Percentiles rank a stretch among this genome's conserved stretches.
phyloP scores from a whole-genome alignment of 2,888 invertebrate species.

The Eilema sororculum region DNA sequence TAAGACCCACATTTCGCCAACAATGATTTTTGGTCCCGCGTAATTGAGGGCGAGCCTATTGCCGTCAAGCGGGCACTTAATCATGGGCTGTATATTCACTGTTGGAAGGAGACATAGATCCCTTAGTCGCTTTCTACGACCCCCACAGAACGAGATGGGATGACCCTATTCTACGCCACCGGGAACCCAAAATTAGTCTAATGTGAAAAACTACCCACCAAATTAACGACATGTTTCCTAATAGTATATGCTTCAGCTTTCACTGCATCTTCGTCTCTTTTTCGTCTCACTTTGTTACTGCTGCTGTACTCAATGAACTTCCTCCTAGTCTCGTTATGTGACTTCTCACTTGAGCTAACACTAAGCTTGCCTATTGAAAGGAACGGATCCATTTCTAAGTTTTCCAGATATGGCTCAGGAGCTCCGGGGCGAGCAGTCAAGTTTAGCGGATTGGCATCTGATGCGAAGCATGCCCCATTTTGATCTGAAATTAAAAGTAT shows the following conservation, averaged over 20 bases:
- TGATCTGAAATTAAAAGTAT: constrained; percentile 74
- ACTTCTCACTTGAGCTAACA: constrained; percentile 71
- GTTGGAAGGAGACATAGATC: no score
- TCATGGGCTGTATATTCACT: no score
- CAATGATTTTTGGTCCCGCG: no score
- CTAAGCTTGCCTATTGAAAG: constrained; percentile 71
- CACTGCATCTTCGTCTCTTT: constrained; percentile 90
- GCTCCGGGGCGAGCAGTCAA: constrained; percentile 79
- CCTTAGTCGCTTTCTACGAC: no score
- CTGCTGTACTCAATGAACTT: constrained; percentile 67
- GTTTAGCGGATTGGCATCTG: constrained; percentile 90
- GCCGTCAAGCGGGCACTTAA: no score
- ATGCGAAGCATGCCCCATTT: constrained; percentile 89
- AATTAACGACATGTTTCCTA: constrained; percentile 90
- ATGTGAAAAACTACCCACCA: constrained; percentile 86
- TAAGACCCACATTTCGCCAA: no score
- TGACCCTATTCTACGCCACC: no score
- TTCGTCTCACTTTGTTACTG: constrained; percentile 84
- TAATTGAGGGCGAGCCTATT: no score
- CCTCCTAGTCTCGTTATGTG: constrained; percentile 66
- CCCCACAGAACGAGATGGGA: no score
- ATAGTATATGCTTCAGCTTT: constrained; percentile 90
- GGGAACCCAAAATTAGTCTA: no score
- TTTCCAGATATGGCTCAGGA: constrained; percentile 81
- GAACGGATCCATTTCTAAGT: constrained; percentile 81